A percentile compares a stretch with the other conserved stretches of the same genome.
Conservation (phyloP, 2,888 invertebrate genomes). For the Dichetophora obliterata region DNA sequence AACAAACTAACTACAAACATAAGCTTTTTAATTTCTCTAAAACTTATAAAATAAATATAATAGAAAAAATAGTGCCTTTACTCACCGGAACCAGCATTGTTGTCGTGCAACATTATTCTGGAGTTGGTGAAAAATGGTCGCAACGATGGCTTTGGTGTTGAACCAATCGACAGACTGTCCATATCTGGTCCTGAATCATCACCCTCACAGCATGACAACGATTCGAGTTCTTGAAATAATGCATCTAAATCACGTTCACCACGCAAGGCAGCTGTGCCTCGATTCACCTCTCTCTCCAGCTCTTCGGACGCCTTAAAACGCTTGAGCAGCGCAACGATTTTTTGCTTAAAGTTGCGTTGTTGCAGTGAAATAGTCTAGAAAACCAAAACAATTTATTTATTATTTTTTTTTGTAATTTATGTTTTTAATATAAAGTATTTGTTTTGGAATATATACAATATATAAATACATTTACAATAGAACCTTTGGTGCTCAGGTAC, state of each 20-base stretch:
- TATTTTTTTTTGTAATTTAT: no score
- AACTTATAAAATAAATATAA: not conserved
- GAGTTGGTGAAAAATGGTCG: conserved; percentile 96
- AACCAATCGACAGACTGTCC: conserved; percentile 96
- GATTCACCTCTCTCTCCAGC: conserved; percentile 77
- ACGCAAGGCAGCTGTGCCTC: conserved; percentile 75
- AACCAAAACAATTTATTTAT: not conserved
- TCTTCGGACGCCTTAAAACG: conserved; percentile 95
- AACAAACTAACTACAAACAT: not conserved
- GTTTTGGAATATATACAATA: no score
- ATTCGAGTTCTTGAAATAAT: conserved; percentile 95
- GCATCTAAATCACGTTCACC: conserved; percentile 93
- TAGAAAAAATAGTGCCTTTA: conserved; percentile 16
- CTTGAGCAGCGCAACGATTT: conserved; percentile 93
- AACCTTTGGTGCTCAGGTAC: no score
- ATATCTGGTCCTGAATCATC: conserved; percentile 94
- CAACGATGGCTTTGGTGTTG: conserved; percentile 96
- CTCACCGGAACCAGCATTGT: conserved; percentile 57
- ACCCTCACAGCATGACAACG: conserved; percentile 85
- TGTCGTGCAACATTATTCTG: conserved; percentile 78
- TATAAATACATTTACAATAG: no score
- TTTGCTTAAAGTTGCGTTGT: conserved; percentile 97
- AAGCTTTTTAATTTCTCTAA: no score
- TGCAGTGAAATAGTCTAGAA: conserved; percentile 70
- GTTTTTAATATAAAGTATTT: no score